Conservation (phyloP, 1,140 invertebrate genomes). For the Drosophila parabipectinata region DNA sequence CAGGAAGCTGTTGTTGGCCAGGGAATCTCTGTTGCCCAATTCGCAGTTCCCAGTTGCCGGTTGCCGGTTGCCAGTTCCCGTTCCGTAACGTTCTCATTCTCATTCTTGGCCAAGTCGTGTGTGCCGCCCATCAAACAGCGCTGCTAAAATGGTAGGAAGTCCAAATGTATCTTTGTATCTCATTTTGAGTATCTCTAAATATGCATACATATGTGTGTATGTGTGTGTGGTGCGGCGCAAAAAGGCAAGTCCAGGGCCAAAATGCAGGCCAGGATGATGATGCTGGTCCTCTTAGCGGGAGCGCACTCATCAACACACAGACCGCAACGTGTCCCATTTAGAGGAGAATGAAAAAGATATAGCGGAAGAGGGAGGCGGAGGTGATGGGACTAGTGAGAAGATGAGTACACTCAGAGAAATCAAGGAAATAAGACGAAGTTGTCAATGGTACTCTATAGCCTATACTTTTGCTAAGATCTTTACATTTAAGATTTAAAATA, state of each 20-base stretch:
- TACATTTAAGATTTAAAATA: too few species aligned
- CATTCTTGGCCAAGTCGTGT: constrained; percentile 48
- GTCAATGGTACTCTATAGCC: too few species aligned
- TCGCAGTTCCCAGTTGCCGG: constrained; percentile 14
- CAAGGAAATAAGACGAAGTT: too few species aligned
- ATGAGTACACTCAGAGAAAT: constrained; percentile 22
- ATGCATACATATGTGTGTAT: constrained; percentile 47
- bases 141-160: constrained; percentile 79
- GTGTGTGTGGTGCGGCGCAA: constrained; percentile 57
- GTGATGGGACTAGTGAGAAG: constrained; percentile 20
- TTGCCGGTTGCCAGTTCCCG: constrained; percentile 26
- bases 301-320: constrained; percentile 74
- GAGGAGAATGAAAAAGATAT: constrained; percentile 61
- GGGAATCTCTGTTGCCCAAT: constrained; percentile 38
- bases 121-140: constrained; percentile 72
- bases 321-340: constrained; percentile 81
- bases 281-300: constrained; percentile 69
- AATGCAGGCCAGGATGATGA: constrained; percentile 66
- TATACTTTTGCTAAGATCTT: too few species aligned
- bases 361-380: constrained; percentile 22
- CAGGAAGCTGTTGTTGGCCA: constrained; percentile 38
- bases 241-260: constrained; percentile 67
- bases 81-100: constrained; percentile 18
- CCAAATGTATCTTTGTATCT: constrained; percentile 82
- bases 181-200: constrained; percentile 82